phyloP scores from a whole-genome alignment of 2,888 invertebrate genomes.

The Cybosia mesomella region DNA sequence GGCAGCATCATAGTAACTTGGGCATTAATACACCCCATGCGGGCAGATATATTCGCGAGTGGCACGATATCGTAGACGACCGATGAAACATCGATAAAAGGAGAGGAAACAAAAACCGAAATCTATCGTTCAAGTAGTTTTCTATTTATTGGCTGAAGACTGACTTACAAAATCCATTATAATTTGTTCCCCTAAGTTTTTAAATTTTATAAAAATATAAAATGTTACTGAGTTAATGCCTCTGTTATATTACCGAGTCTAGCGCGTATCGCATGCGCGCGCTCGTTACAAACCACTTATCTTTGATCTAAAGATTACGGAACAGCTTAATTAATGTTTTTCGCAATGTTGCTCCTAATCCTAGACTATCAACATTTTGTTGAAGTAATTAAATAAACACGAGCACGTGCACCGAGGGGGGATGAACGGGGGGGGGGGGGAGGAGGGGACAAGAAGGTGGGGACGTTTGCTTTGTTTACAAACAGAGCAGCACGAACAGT shows the following conservation, averaged over 20 bases:
- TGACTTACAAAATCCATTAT: not conserved
- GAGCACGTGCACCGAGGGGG: not conserved
- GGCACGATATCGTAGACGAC: too few species aligned
- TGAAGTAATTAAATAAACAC: not conserved
- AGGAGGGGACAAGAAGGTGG: too few species aligned
- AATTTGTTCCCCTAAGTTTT: not conserved
- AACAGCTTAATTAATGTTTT: not conserved
- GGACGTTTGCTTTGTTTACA: not conserved
- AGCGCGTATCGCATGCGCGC: too few species aligned
- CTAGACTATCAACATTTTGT: not conserved
- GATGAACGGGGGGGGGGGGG: not conserved
- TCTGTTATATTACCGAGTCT: too few species aligned
- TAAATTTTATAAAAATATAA: not conserved
- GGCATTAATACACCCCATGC: too few species aligned
- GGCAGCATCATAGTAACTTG: too few species aligned
- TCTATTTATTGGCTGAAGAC: too few species aligned
- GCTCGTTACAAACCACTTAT: not conserved
- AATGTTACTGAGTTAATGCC: not conserved
- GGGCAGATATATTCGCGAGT: too few species aligned
- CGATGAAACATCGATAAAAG: too few species aligned
- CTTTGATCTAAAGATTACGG: not conserved
- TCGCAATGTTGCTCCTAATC: conserved; percentile 2
- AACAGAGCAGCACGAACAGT: conserved; percentile 5
- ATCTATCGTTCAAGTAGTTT: too few species aligned
- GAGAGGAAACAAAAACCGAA: too few species aligned